These are phyloP conservation scores for Apomyelois bistriatella DNA, from an alignment of 2,888 invertebrate species.

Conservation along the genomic window DNA sequence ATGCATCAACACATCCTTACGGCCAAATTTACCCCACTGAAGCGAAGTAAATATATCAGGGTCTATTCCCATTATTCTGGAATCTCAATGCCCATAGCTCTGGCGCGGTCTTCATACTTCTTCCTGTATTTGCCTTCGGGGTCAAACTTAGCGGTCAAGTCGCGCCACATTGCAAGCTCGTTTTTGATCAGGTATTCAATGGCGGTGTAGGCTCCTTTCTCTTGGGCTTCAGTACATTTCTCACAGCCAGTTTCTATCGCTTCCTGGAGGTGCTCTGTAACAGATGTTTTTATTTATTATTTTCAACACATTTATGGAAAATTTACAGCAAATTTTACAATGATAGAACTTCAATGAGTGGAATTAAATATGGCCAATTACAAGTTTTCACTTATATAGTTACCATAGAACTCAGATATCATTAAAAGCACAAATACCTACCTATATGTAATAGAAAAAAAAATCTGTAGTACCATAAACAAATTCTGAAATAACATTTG, in stretches of 20 bases:
- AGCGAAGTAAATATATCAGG: not conserved
- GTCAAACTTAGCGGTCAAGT: slow-evolving; percentile 84
- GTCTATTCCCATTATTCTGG: slow-evolving; percentile 41
- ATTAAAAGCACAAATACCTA: too few relatives aligned
- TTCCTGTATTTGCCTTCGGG: slow-evolving; percentile 82
- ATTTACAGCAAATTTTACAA: too few relatives aligned
- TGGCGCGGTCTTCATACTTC: slow-evolving; percentile 82
- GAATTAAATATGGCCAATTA: too few relatives aligned
- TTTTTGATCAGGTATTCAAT: slow-evolving; percentile 83
- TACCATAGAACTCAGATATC: too few relatives aligned
- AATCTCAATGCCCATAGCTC: slow-evolving; percentile 66
- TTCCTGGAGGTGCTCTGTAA: slow-evolving; percentile 81
- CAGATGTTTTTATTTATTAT: not conserved
- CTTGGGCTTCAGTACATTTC: slow-evolving; percentile 85
- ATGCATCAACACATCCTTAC: not conserved
- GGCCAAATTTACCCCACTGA: not conserved
- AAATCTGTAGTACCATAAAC: too few relatives aligned
- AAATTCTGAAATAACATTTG: too few relatives aligned
- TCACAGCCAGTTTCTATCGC: slow-evolving; percentile 83
- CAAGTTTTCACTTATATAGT: too few relatives aligned
- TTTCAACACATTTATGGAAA: too few relatives aligned
- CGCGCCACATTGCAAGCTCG: slow-evolving; percentile 82
- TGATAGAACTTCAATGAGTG: too few relatives aligned
- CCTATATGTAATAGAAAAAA: too few relatives aligned
- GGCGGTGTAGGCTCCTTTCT: slow-evolving; percentile 80